Conservation (phyloP, 2,888 invertebrate genomes). For the Amitus sp. region DNA sequence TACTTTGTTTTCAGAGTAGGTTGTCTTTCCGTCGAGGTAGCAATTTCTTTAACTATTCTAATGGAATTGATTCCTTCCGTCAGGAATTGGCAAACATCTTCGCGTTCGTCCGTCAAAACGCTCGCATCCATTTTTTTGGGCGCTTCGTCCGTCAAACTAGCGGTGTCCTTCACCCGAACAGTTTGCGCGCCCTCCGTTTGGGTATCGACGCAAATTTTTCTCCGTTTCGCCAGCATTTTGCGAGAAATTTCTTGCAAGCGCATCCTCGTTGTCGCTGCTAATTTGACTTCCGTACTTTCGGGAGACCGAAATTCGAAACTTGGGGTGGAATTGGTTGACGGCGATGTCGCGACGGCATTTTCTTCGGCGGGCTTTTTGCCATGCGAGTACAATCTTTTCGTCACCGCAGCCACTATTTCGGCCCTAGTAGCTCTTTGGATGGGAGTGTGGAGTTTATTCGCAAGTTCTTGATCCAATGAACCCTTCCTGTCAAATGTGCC, state of each 20-base stretch:
- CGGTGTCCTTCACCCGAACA: constrained; percentile 51
- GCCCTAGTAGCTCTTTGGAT: constrained; percentile 66
- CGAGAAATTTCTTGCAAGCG: constrained; percentile 59
- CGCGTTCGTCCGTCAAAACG: constrained; percentile 55
- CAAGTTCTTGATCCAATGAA: constrained; percentile 47
- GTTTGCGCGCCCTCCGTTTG: constrained; percentile 55
- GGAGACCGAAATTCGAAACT: constrained; percentile 48
- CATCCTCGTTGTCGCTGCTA: constrained; percentile 50
- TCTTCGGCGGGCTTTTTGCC: constrained; percentile 52
- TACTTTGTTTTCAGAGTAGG: constrained; percentile 34
- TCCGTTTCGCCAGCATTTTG: constrained; percentile 58
- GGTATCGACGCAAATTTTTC: constrained; percentile 56
- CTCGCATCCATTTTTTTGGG: constrained; percentile 46
- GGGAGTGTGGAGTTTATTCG: constrained; percentile 46
- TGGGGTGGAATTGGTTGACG: constrained; percentile 31
- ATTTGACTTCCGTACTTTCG: constrained; percentile 50
- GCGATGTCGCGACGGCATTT: constrained; percentile 19
- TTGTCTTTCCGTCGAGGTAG: constrained; percentile 53
- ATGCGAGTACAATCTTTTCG: constrained; percentile 73
- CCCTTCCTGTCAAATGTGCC: constrained; percentile 49
- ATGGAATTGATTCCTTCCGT: neutral
- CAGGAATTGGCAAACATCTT: constrained; percentile 22
- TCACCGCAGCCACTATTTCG: constrained; percentile 78
- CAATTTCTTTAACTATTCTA: constrained; percentile 54
- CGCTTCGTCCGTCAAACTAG: constrained; percentile 48